Evolutionary conservation across 2,797 vertebrate genomes (phyloP).

Genomic region (Leucoraja ocellata): DNA sequence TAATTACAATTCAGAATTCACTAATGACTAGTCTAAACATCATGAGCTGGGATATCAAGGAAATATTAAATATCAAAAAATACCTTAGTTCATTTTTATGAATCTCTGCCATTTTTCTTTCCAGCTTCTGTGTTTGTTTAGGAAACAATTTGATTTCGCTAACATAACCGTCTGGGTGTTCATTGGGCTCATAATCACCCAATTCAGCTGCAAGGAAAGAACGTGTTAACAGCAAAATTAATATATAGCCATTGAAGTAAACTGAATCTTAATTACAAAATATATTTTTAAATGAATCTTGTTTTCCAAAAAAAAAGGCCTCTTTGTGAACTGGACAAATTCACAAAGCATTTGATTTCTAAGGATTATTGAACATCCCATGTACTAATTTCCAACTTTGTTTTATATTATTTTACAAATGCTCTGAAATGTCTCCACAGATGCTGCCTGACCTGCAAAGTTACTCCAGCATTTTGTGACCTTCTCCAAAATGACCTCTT

Average conservation of each 20-base stretch:
- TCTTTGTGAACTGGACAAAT: not conserved
- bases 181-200: conserved; percentile 85
- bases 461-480: too few relatives aligned
- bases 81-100: conserved; percentile 93
- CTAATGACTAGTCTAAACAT: not conserved
- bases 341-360: not conserved
- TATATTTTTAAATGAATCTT: not conserved
- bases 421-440: not conserved
- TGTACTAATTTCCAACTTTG: not conserved
- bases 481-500: not conserved
- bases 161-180: conserved; percentile 88
- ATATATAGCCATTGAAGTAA: not conserved
- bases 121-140: conserved; percentile 89
- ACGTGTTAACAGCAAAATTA: conserved; percentile 1
- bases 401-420: not conserved
- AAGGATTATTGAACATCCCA: not conserved
- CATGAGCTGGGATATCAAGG: not conserved
- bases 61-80: conserved; percentile 40
- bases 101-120: conserved; percentile 89
- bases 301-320: not conserved
- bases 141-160: conserved; percentile 90
- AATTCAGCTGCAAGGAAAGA: conserved; percentile 72
- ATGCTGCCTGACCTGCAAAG: too few relatives aligned
- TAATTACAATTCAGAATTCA: not conserved
- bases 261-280: not conserved